Percentiles rank a stretch among this genome's conserved stretches.
Evolutionary conservation across 2,888 invertebrate genomes (phyloP).

Genomic region (Schrankia costaestrigalis): DNA sequence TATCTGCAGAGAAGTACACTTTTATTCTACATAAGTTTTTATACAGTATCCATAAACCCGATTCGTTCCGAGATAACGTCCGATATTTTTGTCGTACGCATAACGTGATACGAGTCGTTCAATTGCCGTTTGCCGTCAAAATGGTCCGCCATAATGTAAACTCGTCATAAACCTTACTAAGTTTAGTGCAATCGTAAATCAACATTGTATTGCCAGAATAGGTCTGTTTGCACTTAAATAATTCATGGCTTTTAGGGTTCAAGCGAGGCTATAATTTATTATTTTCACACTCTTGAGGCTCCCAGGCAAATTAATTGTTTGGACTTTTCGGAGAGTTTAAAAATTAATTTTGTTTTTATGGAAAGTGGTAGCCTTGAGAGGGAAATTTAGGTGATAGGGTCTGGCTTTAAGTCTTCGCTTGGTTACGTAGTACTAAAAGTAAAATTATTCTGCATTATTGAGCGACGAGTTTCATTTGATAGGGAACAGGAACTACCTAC

Average conservation of each 20-base stretch:
- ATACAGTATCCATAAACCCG: background rate
- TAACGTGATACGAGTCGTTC: too few species aligned
- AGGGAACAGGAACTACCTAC: too few species aligned
- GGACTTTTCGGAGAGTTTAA: background rate
- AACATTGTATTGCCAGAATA: slow-evolving; percentile 36
- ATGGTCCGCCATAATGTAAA: background rate
- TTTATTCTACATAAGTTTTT: background rate
- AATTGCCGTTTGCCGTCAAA: background rate
- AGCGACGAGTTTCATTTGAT: too few species aligned
- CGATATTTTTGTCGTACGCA: too few species aligned
- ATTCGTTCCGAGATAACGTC: too few species aligned
- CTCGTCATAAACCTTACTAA: slow-evolving; percentile 23
- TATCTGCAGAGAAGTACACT: background rate
- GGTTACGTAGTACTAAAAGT: too few species aligned
- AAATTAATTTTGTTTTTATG: too few species aligned
- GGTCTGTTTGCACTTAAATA: slow-evolving; percentile 39
- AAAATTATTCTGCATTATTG: too few species aligned
- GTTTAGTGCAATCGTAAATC: slow-evolving; percentile 40
- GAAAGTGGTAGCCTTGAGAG: too few species aligned
- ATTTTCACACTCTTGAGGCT: slow-evolving; percentile 6
- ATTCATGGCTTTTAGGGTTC: slow-evolving; percentile 39
- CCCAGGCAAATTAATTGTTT: background rate
- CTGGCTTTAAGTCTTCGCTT: too few species aligned
- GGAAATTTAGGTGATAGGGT: too few species aligned
- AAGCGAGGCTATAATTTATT: slow-evolving; percentile 1